These are phyloP conservation scores for Siniperca chuatsi DNA, from an alignment of 2,113 vertebrate species.

Conservation along the genomic window DNA sequence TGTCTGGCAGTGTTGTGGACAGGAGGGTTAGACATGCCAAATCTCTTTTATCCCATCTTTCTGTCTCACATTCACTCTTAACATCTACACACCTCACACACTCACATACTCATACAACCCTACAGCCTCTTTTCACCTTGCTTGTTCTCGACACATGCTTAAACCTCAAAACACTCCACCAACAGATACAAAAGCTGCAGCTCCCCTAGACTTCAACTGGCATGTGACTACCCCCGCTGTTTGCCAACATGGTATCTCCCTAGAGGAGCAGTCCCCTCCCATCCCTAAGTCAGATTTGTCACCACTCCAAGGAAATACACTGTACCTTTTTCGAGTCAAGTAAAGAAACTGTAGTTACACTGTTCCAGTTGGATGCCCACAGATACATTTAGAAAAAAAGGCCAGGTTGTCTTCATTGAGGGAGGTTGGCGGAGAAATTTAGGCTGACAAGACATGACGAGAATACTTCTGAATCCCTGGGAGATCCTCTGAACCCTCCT, in stretches of 20 bases:
- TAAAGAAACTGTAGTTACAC: slow-evolving; percentile 69
- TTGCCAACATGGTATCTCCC: slow-evolving; percentile 78
- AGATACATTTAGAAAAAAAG: slow-evolving; percentile 17
- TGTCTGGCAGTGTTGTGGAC: slow-evolving; percentile 3
- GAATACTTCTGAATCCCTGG: slow-evolving; percentile 75
- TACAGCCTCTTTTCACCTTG: background rate
- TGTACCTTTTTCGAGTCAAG: slow-evolving; percentile 65
- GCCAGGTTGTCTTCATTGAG: slow-evolving; percentile 28
- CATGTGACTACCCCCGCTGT: slow-evolving; percentile 65
- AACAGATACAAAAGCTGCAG: slow-evolving; percentile 41
- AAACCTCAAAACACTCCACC: slow-evolving; percentile 33
- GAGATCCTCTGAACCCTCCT: slow-evolving; percentile 75
- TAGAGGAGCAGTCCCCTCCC: slow-evolving; percentile 80
- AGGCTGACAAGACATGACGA: slow-evolving; percentile 62
- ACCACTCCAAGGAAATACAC: slow-evolving; percentile 84
- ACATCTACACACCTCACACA: background rate
- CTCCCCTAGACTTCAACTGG: slow-evolving; percentile 34
- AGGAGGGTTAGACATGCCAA: background rate
- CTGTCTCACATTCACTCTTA: slow-evolving; percentile 1
- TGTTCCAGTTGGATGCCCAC: slow-evolving; percentile 42
- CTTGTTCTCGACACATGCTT: slow-evolving; percentile 17
- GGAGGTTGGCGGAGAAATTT: slow-evolving; percentile 45
- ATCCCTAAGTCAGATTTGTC: slow-evolving; percentile 85
- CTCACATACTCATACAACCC: slow-evolving; percentile 18
- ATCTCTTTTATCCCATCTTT: background rate